These are phyloP conservation scores for Cremastobaeus sp. DNA, from an alignment of 2,888 invertebrate species.

Conservation along the genomic window DNA sequence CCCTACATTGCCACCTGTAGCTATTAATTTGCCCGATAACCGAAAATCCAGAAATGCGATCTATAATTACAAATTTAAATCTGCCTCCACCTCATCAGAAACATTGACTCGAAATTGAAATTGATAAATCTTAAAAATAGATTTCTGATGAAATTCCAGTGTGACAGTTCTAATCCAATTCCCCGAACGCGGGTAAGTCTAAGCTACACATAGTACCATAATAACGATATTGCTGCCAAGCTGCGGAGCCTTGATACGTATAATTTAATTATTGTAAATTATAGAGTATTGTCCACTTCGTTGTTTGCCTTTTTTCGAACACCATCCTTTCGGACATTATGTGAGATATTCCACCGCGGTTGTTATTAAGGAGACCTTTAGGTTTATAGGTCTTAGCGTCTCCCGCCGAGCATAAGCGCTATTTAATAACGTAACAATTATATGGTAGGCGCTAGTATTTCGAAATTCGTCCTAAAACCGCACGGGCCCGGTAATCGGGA, in stretches of 20 bases:
- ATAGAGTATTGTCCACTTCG: slow-evolving; percentile 51
- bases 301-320: slow-evolving; percentile 53
- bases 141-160: slow-evolving; percentile 46
- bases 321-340: slow-evolving; percentile 40
- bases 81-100: slow-evolving; percentile 10
- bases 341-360: slow-evolving; percentile 48
- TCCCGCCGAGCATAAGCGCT: slow-evolving; percentile 70
- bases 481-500: slow-evolving; percentile 64
- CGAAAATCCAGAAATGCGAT: slow-evolving; percentile 22
- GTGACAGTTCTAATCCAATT: slow-evolving; percentile 55
- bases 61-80: slow-evolving; percentile 55
- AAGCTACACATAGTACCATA: slow-evolving; percentile 33
- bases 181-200: slow-evolving; percentile 46
- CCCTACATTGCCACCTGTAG: slow-evolving; percentile 29
- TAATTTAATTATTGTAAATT: slow-evolving; percentile 63
- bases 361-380: slow-evolving; percentile 68
- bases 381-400: slow-evolving; percentile 63
- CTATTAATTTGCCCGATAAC: slow-evolving; percentile 25
- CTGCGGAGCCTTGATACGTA: slow-evolving; percentile 55
- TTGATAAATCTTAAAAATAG: slow-evolving; percentile 58
- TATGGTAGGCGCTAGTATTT: slow-evolving; percentile 73
- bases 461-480: slow-evolving; percentile 62
- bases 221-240: slow-evolving; percentile 55
- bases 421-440: slow-evolving; percentile 78
- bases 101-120: slow-evolving; percentile 36